Evolutionary conservation across 2,797 vertebrate species (phyloP), one percentile per base, ranked within the genome.

Genomic region (Leptoclinus maculatus): DNA sequence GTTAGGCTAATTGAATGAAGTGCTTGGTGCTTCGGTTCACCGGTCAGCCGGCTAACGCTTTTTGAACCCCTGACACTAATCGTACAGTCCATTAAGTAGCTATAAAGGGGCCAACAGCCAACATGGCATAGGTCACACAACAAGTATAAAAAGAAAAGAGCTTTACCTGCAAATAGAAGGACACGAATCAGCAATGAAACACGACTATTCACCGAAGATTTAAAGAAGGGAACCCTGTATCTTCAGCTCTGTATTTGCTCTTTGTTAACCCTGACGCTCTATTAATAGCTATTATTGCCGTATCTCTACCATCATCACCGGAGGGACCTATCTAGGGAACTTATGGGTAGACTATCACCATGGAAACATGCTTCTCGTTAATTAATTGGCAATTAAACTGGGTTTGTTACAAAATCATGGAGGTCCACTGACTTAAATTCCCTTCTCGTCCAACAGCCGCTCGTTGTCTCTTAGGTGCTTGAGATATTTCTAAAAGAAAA

Each of bases 361-460:
- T 88, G 80, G 88, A 77, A 91, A 91, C 89, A 66, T 79, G 36
- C 45, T 62, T 79, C 56, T 75, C 51, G 91, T 90, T 91, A 92
- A 91, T 90, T 91, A 92, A 93, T 80, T 91, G 90, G 67, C 83
- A 84, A 82, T 91, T 92, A 90, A 93, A 92, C 87, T 87, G 76
- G 92, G 92, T 75, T 67, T 76, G 13, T 82, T 75, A 83, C 66
- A 62, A 62, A 86, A 82, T 59, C 63, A 68, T 43, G 7, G 43
- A 67, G 74, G 83, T 77, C 62, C 78, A 84, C 57, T 56, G 67
- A 80, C 54, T 69, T 71, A 69, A 63, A 73, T 45, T 49, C 39
- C 23, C n/a, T 66, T 29, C 47, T 59, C 21, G 3, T 76, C 51
- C 59, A 79, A 27, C 0, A 36, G 45, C 47, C 2, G 5, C 1